Conservation (phyloP, 2,113 vertebrate species). For the Spilogale gracilis region DNA sequence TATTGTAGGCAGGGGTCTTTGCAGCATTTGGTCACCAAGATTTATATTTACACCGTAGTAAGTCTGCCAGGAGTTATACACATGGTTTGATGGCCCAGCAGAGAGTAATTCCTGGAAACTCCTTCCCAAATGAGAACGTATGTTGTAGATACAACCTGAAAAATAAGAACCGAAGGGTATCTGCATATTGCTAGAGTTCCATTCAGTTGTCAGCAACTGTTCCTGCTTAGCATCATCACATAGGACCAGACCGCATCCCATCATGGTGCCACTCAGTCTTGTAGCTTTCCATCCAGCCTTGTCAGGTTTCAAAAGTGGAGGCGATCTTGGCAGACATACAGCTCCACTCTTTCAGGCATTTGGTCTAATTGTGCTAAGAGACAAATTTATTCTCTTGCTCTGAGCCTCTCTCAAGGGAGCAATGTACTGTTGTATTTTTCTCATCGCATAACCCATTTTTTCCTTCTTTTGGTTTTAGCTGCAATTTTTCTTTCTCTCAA, state of each 20-base stretch:
- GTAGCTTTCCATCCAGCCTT: background rate
- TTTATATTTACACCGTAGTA: background rate
- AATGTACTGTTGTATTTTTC: background rate
- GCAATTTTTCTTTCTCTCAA: background rate
- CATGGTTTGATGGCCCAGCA: background rate
- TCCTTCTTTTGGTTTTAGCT: background rate
- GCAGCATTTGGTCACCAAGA: background rate
- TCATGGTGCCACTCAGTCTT: background rate
- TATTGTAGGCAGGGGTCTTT: background rate
- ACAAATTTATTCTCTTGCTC: background rate
- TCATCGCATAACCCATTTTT: background rate
- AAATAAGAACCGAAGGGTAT: slow-evolving; percentile 7
- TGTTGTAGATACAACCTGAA: background rate
- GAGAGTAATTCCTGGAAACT: slow-evolving; percentile 1
- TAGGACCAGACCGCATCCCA: background rate
- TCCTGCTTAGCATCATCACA: background rate
- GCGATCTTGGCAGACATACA: background rate
- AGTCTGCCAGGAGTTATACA: background rate
- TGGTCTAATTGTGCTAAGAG: background rate
- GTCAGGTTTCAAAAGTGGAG: background rate
- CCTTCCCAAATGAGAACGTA: background rate
- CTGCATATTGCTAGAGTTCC: background rate
- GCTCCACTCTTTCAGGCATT: background rate
- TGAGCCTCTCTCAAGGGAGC: background rate
- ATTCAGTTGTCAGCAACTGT: background rate